Base-by-base conservation (phyloP, 2,888 invertebrate species). In the Volucella inanis region DNA sequence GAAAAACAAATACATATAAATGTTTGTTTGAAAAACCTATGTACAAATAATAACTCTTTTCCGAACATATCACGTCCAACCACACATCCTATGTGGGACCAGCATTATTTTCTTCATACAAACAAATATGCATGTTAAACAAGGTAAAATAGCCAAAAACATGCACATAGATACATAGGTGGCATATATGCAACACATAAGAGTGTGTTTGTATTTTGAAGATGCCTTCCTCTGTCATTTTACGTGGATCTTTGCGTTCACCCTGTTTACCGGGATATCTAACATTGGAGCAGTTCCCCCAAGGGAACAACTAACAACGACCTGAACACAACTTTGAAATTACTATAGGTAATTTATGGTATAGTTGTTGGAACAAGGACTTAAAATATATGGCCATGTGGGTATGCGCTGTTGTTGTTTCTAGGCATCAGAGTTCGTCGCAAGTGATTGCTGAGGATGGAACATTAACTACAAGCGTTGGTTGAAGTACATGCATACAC, bases 301-400 rank as follows among this genome's bases (percentile, higher is more conserved):
- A 61, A 41, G 88, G 87, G 88, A 88, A 65, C 87, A 87, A 87
- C 88, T 88, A 88, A 88, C 88, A 87, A 88, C 88, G 88, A 87
- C 88, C 76, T 87, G 88, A 88, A 88, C 88, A 88, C 88, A 88
- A 88, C 87, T 88, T 88, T 87, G 79, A 88, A 88, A 88, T 88
- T 88, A 88, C 88, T 88, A 88, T 87, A 84, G 79, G 87, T 88
- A 88, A 88, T 88, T 88, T 88, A 88, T 88, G 87, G 87, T 88
- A 87, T 83, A 87, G 87, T 87, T 86, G 87, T 87, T 88, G 86
- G 67, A 88, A 87, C 87, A 88, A 88, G 87, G 87, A 88, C 83
- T 87, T 88, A 77, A 87, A 87, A 88, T 87, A 87, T 87, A 87
- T 86, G 68, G 47, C 68, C 77, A 59, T 77, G 76, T 52, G 61